These are phyloP conservation scores for Siderastrea siderea DNA, from an alignment of 92 coral and sea anemone species.

Conservation along the genomic window DNA sequence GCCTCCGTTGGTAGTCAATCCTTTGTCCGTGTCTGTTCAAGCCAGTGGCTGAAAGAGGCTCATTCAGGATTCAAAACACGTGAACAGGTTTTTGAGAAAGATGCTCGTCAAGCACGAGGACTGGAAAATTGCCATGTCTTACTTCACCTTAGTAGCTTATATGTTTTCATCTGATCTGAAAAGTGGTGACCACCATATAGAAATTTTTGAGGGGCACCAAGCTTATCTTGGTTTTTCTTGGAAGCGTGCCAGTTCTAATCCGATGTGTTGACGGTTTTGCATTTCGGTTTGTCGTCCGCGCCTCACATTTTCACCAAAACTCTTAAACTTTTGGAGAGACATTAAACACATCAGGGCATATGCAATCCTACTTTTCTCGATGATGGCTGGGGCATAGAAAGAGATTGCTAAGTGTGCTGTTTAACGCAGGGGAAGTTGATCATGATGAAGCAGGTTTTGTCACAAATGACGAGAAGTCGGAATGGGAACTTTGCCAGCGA, in stretches of 20 bases:
- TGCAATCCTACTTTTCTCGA: constrained; percentile 53
- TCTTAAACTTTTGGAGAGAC: constrained; percentile 57
- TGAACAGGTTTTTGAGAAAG: constrained; percentile 29
- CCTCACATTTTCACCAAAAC: constrained; percentile 53
- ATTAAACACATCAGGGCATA: constrained; percentile 55
- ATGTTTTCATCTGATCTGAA: constrained; percentile 26
- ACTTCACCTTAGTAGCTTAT: not conserved
- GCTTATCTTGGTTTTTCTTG: not conserved
- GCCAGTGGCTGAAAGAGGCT: too few species aligned
- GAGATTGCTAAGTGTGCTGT: too few species aligned
- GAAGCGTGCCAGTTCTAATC: constrained; percentile 5
- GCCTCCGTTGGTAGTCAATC: too few species aligned
- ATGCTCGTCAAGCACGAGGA: constrained; percentile 69
- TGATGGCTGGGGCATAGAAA: constrained; percentile 18
- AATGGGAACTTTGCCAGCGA: constrained; percentile 56
- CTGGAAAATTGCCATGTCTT: constrained; percentile 50
- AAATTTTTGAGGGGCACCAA: constrained; percentile 17
- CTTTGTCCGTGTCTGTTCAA: not conserved
- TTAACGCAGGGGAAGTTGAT: not conserved
- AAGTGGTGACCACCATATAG: constrained; percentile 29
- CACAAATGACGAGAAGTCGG: constrained; percentile 58
- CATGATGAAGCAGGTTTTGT: constrained; percentile 43
- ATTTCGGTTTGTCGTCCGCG: constrained; percentile 40
- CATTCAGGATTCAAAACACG: too few species aligned
- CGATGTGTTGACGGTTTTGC: constrained; percentile 49